These are phyloP conservation scores for Seriola quinqueradiata DNA, from an alignment of 2,113 vertebrate species.

Conservation along the genomic window DNA sequence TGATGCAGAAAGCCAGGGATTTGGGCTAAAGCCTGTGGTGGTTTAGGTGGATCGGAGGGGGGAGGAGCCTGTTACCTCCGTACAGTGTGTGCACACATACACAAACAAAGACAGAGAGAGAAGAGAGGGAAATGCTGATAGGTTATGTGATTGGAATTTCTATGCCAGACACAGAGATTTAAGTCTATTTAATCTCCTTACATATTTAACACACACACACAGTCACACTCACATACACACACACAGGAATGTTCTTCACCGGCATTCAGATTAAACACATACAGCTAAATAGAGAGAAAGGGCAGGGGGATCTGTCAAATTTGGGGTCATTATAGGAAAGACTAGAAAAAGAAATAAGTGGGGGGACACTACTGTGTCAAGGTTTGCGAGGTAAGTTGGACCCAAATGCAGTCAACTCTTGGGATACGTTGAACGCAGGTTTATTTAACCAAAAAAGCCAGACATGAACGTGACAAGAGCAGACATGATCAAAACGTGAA, in stretches of 20 bases:
- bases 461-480: too few relatives aligned
- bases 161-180: conserved; percentile 92
- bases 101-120: conserved; percentile 68
- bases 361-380: background rate
- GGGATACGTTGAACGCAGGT: too few relatives aligned
- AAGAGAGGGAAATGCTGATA: conserved; percentile 84
- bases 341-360: conserved; percentile 54
- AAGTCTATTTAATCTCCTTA: conserved; percentile 95
- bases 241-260: conserved; percentile 60
- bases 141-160: conserved; percentile 92
- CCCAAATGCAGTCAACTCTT: too few relatives aligned
- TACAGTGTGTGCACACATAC: conserved; percentile 52
- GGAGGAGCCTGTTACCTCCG: conserved; percentile 73
- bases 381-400: too few relatives aligned
- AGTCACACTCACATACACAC: conserved; percentile 71
- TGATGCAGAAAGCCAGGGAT: conserved; percentile 84
- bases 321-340: conserved; percentile 63
- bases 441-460: too few relatives aligned
- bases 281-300: conserved; percentile 53
- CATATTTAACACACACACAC: conserved; percentile 86
- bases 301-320: conserved; percentile 37
- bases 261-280: conserved; percentile 71
- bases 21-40: conserved; percentile 86
- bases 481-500: too few relatives aligned
- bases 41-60: conserved; percentile 85